phyloP scores from a whole-genome alignment of 2,888 invertebrate genomes.

The Torymus aiolomorphi region DNA sequence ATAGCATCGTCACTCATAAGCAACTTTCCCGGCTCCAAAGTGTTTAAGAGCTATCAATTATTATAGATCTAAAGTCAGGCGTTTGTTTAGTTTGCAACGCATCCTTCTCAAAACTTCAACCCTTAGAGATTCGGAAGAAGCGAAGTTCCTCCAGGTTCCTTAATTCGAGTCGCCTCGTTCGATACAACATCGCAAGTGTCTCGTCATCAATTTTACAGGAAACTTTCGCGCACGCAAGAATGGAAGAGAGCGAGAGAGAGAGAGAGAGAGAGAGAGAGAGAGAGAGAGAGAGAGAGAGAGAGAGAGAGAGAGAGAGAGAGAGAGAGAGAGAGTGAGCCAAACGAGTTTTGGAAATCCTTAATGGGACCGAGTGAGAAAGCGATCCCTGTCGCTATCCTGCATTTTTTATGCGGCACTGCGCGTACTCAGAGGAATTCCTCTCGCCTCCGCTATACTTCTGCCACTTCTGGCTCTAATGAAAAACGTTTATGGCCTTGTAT shows the following conservation, averaged over 20 bases:
- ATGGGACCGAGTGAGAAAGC: constrained; percentile 10
- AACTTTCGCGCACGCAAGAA: constrained; percentile 24
- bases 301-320: not conserved
- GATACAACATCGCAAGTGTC: constrained; percentile 19
- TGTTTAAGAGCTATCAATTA: constrained; percentile 13
- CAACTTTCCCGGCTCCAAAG: constrained; percentile 6
- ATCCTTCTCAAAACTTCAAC: constrained; percentile 3
- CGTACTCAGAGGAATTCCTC: not conserved
- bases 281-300: no score
- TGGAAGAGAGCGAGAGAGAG: no score
- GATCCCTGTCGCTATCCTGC: constrained; percentile 3
- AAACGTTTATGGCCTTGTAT: not conserved
- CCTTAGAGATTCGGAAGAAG: constrained; percentile 10
- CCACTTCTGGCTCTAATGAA: constrained; percentile 1
- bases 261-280: no score
- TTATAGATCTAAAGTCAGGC: constrained; percentile 20
- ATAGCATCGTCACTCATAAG: not conserved
- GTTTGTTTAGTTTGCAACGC: not conserved
- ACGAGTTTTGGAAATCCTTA: constrained; percentile 36
- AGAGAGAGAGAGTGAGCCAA: not conserved
- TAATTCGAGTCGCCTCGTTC: constrained; percentile 9
- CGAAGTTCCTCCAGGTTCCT: constrained; percentile 1
- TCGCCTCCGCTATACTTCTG: not conserved
- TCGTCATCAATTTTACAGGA: constrained; percentile 40
- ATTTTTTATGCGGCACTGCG: constrained; percentile 13